A percentile compares a stretch with the other conserved stretches of the same genome.
Conservation (phyloP, 2,888 invertebrate species). For the Stenodema calcarata region DNA sequence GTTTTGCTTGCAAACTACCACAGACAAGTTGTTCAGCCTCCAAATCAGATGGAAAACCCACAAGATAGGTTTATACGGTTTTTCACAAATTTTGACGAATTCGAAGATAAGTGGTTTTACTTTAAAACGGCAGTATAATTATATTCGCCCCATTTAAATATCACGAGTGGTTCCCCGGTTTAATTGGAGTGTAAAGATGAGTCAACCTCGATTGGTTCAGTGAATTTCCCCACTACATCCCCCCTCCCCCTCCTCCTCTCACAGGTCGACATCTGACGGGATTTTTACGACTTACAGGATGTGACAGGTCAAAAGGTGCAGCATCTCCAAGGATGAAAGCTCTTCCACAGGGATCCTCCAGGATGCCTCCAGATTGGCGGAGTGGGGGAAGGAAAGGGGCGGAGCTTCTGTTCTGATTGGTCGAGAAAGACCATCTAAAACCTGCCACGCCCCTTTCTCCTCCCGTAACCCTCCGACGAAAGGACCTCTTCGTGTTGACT, state of each 20-base stretch:
- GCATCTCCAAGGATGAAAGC: not conserved
- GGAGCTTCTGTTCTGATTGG: not conserved
- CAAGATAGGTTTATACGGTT: not conserved
- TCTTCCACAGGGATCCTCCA: not conserved
- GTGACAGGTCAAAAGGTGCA: constrained; percentile 16
- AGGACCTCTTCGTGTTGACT: constrained; percentile 45
- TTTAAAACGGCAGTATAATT: too few species aligned
- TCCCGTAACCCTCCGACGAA: not conserved
- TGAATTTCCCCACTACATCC: not conserved
- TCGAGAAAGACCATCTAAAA: not conserved
- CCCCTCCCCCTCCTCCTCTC: not conserved
- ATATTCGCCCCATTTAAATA: not conserved
- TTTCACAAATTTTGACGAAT: too few species aligned
- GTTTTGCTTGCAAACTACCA: too few species aligned
- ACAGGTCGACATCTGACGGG: not conserved
- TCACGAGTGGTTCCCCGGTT: not conserved
- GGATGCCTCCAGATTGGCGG: not conserved
- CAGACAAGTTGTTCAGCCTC: too few species aligned
- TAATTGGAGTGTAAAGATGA: not conserved
- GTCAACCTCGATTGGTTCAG: not conserved
- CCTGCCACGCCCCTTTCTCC: not conserved
- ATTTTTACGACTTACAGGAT: constrained; percentile 29
- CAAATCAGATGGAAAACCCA: too few species aligned
- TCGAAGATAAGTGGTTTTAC: too few species aligned
- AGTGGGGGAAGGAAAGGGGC: constrained; percentile 25